phyloP scores from a whole-genome alignment of 2,797 vertebrate genomes.

The Dendrocincla tyrannina region DNA sequence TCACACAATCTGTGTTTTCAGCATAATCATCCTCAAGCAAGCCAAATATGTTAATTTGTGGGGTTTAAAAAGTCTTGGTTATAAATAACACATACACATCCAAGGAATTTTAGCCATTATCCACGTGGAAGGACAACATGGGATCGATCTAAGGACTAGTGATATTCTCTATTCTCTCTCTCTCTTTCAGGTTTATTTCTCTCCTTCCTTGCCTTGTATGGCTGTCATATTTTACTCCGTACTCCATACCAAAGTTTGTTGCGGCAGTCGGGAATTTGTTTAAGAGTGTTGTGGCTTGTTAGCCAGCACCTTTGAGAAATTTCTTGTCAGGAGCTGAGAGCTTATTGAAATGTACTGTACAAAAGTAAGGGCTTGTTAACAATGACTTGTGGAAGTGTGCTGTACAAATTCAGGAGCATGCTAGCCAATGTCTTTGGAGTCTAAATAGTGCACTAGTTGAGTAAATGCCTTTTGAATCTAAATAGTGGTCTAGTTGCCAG shows the following conservation, averaged over 20 bases:
- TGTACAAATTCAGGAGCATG: neutral
- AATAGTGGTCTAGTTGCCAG: neutral
- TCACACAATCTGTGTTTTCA: conserved; percentile 49
- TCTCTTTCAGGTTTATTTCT: neutral
- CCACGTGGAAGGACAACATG: neutral
- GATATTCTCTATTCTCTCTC: neutral
- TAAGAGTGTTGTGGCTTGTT: neutral
- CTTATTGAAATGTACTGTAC: neutral
- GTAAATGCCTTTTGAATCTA: neutral
- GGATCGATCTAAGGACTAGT: neutral
- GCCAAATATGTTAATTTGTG: conserved; percentile 10
- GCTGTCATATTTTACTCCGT: neutral
- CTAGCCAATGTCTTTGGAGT: neutral
- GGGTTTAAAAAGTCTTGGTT: neutral
- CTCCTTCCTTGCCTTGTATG: neutral
- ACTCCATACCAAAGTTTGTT: neutral
- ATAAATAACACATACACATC: neutral
- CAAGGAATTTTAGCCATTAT: neutral
- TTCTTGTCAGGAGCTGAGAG: neutral
- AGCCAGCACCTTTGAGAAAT: neutral
- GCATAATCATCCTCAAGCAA: conserved; percentile 1
- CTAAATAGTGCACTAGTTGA: neutral
- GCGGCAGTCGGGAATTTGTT: neutral
- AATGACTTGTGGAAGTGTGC: neutral
- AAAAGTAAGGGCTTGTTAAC: neutral